Evolutionary conservation across 2,113 vertebrate species (phyloP), one percentile per base, ranked within the genome.

Genomic region (Apodemus sylvaticus): DNA sequence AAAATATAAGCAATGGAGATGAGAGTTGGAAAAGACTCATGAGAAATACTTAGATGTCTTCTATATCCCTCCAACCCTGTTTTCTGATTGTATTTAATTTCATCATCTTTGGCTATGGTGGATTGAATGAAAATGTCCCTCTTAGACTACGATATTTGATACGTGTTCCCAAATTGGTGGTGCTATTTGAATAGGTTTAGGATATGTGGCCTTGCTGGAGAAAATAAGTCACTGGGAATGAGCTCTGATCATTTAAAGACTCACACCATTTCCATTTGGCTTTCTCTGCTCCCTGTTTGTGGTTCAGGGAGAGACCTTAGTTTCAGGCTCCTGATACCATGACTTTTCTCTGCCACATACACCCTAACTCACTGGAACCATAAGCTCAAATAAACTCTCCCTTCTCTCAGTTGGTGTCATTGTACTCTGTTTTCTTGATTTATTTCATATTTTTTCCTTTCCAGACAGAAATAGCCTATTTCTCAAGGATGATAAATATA

Each of bases 381-480:
- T 9, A 62, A 83, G 7, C 11, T 24, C n/a, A 42, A 83, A 17
- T 83, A 83, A 42, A 62, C n/a, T 7, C 55, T 83, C 7, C 22
- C 55, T 62, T 62, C 36, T 62, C n/a, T n/a, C 7, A 60, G 7
- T 26, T 13, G 1, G 22, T 24, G 79, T 19, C 64, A 8, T 16
- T 66, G 20, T 22, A 62, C 2, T 87, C 13, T 70, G 12, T 45
- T 76, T 76, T 42, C 22, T 55, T n/a, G 13, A 53, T 68, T 96
- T 82, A 70, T 93, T 89, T 62, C 29, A 14, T 74, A 51, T 48
- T 5, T 95, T 94, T 94, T 96, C 60, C 22, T 24, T 88, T 95
- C 17, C 82, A 90, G 29, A 73, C 7, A 94, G 7, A 97, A 97
- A 58, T 81, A 89, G 64, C 12, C 8, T 48, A 55, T 86, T 87